These are phyloP conservation scores for Xestia c-nigrum DNA, from an alignment of 2,888 invertebrate genomes.

Conservation along the genomic window DNA sequence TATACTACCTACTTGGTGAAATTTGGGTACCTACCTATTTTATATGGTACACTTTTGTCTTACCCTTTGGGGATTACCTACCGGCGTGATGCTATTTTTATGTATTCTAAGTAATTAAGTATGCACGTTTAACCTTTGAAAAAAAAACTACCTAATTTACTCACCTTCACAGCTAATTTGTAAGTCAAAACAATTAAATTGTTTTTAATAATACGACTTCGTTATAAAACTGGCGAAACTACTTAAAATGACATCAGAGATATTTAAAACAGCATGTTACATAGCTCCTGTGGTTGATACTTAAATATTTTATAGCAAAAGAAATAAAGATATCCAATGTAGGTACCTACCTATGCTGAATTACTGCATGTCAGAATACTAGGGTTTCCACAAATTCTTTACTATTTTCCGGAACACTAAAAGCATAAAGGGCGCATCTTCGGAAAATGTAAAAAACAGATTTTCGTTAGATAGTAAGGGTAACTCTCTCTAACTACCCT, in stretches of 20 bases:
- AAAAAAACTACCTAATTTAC: conserved; percentile 10
- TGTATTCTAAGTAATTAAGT: not conserved
- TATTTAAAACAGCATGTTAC: conserved; percentile 34
- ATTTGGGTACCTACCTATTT: not conserved
- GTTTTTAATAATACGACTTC: conserved; percentile 25
- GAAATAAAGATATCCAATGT: conserved; percentile 5
- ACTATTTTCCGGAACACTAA: conserved; percentile 6
- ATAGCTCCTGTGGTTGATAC: conserved; percentile 8
- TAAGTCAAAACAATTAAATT: conserved; percentile 50
- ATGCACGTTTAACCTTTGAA: conserved; percentile 12
- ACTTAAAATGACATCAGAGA: conserved; percentile 59
- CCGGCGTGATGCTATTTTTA: not conserved
- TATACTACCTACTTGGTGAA: too few species aligned
- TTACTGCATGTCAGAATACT: not conserved
- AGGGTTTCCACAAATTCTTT: not conserved
- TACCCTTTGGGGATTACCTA: not conserved
- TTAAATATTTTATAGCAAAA: not conserved
- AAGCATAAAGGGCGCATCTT: not conserved
- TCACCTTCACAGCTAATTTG: conserved; percentile 59
- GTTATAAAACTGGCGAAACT: conserved; percentile 34
- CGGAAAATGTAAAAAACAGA: not conserved
- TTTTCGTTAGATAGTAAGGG: not conserved
- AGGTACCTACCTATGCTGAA: not conserved
- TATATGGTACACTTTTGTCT: not conserved
- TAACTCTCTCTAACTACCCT: not conserved